Percentiles rank a stretch among this genome's conserved stretches.
Conservation (phyloP, 1,140 invertebrate genomes). For the Drosophila ananassae region DNA sequence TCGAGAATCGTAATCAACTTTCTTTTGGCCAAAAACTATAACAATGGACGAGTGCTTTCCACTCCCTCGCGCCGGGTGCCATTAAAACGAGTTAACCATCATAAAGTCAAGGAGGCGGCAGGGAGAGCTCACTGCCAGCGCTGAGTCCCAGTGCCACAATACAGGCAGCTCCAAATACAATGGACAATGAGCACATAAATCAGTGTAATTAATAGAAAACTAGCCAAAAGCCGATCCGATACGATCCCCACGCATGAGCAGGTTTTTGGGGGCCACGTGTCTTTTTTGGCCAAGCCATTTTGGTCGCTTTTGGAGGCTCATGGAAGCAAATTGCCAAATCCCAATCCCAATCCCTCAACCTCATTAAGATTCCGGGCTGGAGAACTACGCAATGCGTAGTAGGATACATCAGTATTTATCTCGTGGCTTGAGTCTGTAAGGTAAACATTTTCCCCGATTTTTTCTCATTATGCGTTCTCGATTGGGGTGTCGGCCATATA, state of each 20-base stretch:
- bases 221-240: constrained; percentile 55
- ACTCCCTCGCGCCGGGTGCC: constrained; percentile 16
- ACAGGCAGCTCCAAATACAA: constrained; percentile 53
- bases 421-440: constrained; percentile 16
- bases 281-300: constrained; percentile 25
- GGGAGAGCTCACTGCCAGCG: neutral
- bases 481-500: constrained; percentile 72
- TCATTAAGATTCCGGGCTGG: constrained; percentile 22
- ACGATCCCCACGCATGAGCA: constrained; percentile 43
- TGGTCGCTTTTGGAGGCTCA: neutral
- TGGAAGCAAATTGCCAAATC: constrained; percentile 39
- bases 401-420: constrained; percentile 53
- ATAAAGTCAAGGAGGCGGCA: constrained; percentile 31
- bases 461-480: constrained; percentile 48
- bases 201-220: constrained; percentile 83
- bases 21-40: constrained; percentile 30
- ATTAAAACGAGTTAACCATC: constrained; percentile 60
- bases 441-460: constrained; percentile 56
- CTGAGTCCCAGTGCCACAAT: neutral
- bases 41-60: constrained; percentile 52
- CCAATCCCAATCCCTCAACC: constrained; percentile 23
- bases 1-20: constrained; percentile 49
- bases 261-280: constrained; percentile 30
- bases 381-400: constrained; percentile 8
- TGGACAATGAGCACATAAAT: constrained; percentile 83